phyloP scores from a whole-genome alignment of 2,888 invertebrate species.

The Smittia sp. region DNA sequence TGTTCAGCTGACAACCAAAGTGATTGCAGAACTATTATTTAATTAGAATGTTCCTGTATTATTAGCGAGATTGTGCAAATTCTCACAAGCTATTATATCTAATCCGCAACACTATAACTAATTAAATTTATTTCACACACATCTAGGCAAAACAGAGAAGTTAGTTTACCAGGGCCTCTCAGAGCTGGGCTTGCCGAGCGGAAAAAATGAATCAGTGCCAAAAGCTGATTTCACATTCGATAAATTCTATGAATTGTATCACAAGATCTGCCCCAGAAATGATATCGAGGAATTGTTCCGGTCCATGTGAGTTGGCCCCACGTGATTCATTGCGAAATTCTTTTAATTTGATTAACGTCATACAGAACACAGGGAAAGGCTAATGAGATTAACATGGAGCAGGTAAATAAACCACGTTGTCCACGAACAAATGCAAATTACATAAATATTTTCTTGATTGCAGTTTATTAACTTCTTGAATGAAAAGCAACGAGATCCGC shows the following conservation, averaged over 20 bases:
- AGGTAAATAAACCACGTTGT: no score
- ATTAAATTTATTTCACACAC: neutral
- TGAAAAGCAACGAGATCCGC: conserved; percentile 96
- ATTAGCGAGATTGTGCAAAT: neutral
- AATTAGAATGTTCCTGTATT: no score
- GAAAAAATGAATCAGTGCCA: conserved; percentile 95
- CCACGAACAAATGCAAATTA: no score
- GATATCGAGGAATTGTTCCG: conserved; percentile 98
- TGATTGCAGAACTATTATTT: no score
- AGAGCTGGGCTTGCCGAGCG: conserved; percentile 89
- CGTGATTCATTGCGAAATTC: neutral
- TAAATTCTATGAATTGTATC: conserved; percentile 96
- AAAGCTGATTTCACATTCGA: conserved; percentile 95
- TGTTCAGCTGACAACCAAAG: neutral
- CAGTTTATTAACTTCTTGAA: conserved; percentile 92
- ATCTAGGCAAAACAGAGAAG: conserved; percentile 80
- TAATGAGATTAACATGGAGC: conserved; percentile 57
- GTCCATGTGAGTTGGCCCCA: conserved; percentile 73
- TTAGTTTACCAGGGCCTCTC: conserved; percentile 93
- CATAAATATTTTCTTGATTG: no score
- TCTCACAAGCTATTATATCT: neutral
- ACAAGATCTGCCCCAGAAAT: conserved; percentile 97
- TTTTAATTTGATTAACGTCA: conserved; percentile 42
- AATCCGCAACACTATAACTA: neutral
- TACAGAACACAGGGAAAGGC: conserved; percentile 85